A percentile compares a stretch with the other conserved stretches of the same genome.
phyloP scores from a whole-genome alignment of 1,140 invertebrate species.

The Rhopalosiphum maidis region DNA sequence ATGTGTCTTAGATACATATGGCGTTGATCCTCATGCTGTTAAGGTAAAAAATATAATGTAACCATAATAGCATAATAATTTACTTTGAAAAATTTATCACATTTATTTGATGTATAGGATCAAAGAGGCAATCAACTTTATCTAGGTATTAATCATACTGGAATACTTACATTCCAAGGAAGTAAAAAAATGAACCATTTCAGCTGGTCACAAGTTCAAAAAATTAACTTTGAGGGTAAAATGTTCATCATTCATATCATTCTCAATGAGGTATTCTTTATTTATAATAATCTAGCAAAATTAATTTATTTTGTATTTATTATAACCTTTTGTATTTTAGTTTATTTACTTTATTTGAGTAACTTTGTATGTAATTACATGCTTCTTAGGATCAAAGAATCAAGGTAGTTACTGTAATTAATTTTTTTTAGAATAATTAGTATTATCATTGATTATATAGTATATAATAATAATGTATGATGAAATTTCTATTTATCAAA shows the following conservation, averaged over 20 bases:
- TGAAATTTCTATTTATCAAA: not conserved
- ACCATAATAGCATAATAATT: conserved; percentile 52
- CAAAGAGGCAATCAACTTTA: conserved; percentile 88
- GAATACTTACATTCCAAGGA: conserved; percentile 93
- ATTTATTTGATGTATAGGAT: conserved; percentile 71
- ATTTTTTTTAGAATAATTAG: conserved; percentile 58
- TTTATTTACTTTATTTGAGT: conserved; percentile 35
- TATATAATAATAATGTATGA: not conserved
- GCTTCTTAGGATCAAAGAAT: conserved; percentile 68
- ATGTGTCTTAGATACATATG: conserved; percentile 91
- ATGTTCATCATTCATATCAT: conserved; percentile 96
- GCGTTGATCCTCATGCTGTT: conserved; percentile 97
- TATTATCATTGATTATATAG: not conserved
- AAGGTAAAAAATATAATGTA: conserved; percentile 73
- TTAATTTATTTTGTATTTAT: conserved; percentile 21
- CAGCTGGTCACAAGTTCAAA: conserved; percentile 93
- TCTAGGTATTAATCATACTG: conserved; percentile 92
- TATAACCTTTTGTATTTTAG: not conserved
- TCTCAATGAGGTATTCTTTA: conserved; percentile 69
- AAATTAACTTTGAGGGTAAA: conserved; percentile 96
- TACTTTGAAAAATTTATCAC: conserved; percentile 17
- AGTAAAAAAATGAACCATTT: conserved; percentile 92
- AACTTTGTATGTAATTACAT: conserved; percentile 58
- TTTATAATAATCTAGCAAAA: not conserved
- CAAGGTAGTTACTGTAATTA: conserved; percentile 65